Evolutionary conservation across 2,888 invertebrate species (phyloP).

Genomic region (Rhagium mordax): DNA sequence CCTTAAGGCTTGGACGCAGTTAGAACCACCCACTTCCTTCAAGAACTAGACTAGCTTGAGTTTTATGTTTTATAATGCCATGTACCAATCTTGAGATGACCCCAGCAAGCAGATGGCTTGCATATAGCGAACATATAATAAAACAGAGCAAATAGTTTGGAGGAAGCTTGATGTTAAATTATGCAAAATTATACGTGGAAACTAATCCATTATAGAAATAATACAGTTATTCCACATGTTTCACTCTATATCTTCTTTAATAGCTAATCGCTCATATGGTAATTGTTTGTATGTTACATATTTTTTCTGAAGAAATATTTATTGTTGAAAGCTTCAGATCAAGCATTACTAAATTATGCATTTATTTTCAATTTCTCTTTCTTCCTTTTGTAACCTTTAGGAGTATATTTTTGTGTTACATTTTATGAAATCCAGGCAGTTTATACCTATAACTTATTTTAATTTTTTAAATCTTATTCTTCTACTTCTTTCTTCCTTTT

Average conservation of each 20-base stretch:
- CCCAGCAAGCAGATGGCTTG: slow-evolving; percentile 42
- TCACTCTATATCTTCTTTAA: slow-evolving; percentile 7
- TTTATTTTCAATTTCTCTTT: not conserved
- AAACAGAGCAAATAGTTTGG: slow-evolving; percentile 25
- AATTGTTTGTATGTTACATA: slow-evolving; percentile 22
- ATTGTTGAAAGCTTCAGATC: not conserved
- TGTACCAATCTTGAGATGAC: slow-evolving; percentile 50
- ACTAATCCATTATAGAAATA: slow-evolving; percentile 26
- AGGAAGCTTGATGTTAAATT: slow-evolving; percentile 23
- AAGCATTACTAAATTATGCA: not conserved
- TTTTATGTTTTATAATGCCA: slow-evolving; percentile 48
- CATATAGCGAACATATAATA: slow-evolving; percentile 3
- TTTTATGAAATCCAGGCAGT: too few species aligned
- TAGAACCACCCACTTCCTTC: slow-evolving; percentile 64
- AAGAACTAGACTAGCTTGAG: slow-evolving; percentile 55
- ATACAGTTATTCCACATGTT: slow-evolving; percentile 31
- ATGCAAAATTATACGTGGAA: slow-evolving; percentile 24
- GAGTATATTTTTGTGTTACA: too few species aligned
- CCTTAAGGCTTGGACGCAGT: slow-evolving; percentile 58
- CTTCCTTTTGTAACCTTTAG: too few species aligned
- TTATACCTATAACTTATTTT: too few species aligned
- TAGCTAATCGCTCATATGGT: slow-evolving; percentile 22
- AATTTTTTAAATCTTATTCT: too few species aligned
- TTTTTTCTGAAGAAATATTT: not conserved
- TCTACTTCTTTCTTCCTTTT: too few species aligned